Evolutionary conservation across 1,140 invertebrate genomes (phyloP).

Genomic region (Drosophila bocqueti): DNA sequence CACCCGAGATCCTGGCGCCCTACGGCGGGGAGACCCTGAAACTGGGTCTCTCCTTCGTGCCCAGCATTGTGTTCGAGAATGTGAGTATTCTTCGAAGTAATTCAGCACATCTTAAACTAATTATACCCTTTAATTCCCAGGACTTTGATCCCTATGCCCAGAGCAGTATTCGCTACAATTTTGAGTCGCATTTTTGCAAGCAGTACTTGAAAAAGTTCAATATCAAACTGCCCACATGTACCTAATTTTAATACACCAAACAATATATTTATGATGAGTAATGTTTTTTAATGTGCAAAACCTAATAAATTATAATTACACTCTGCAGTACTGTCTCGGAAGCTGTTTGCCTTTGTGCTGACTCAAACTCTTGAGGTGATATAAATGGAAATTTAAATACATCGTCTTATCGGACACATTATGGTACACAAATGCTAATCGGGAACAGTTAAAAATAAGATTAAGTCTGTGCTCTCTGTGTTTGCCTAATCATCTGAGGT

Average conservation of each 20-base stretch:
- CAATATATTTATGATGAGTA: conserved; percentile 5
- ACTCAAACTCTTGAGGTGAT: conserved; percentile 11
- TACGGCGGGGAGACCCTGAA: conserved; percentile 69
- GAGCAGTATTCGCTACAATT: conserved; percentile 73
- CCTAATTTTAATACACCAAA: neutral
- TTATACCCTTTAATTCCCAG: conserved; percentile 23
- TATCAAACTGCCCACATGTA: conserved; percentile 55
- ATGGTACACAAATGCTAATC: conserved; percentile 30
- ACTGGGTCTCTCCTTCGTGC: conserved; percentile 73
- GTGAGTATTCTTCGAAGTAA: conserved; percentile 37
- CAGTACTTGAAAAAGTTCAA: conserved; percentile 63
- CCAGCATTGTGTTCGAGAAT: conserved; percentile 73
- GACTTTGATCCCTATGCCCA: conserved; percentile 66
- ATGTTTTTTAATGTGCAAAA: conserved; percentile 32
- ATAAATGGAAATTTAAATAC: conserved; percentile 19
- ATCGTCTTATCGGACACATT: conserved; percentile 23
- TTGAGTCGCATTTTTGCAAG: conserved; percentile 60
- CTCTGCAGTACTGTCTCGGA: neutral
- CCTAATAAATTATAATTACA: conserved; percentile 37
- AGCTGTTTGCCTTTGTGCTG: conserved; percentile 17
- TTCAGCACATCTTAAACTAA: neutral
- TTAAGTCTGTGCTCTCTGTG: conserved; percentile 11
- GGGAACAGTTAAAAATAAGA: conserved; percentile 30
- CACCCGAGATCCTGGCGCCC: conserved; percentile 62
- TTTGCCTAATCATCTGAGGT: conserved; percentile 20